A percentile compares a stretch with the other conserved stretches of the same genome.
phyloP scores from a whole-genome alignment of 2,797 vertebrate species.

The Sebastes oblongus region DNA sequence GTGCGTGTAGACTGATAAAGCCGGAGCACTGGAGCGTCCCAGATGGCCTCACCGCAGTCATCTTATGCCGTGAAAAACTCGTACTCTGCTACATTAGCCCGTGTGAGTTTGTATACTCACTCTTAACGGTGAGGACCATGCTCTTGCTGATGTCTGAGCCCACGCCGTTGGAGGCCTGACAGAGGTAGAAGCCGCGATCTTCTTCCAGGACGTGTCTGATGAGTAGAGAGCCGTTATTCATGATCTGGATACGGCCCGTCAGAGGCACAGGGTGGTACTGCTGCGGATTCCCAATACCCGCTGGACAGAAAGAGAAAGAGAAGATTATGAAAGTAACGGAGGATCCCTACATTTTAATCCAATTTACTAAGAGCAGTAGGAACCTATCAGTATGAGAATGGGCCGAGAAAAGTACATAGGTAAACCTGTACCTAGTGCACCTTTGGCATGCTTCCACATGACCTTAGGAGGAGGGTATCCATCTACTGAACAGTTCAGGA shows the following conservation, averaged over 20 bases:
- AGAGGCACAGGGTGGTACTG: constrained; percentile 98
- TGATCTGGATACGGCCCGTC: constrained; percentile 96
- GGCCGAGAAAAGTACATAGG: constrained; percentile 10
- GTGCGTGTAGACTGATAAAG: constrained; percentile 46
- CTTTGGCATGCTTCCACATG: constrained; percentile 99
- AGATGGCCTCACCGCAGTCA: constrained; percentile 21
- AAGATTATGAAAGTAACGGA: background rate
- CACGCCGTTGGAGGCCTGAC: constrained; percentile 98
- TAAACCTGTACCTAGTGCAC: constrained; percentile 73
- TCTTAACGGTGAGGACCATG: constrained; percentile 98
- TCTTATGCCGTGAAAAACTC: constrained; percentile 1
- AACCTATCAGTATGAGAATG: background rate
- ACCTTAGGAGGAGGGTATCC: constrained; percentile 98
- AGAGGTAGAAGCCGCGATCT: constrained; percentile 97
- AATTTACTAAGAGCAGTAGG: background rate
- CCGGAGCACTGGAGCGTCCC: constrained; percentile 28
- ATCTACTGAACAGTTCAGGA: constrained; percentile 96
- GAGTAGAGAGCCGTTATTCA: constrained; percentile 95
- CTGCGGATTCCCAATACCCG: constrained; percentile 94
- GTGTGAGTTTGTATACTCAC: constrained; percentile 78
- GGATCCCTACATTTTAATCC: background rate
- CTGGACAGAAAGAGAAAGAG: constrained; percentile 30
- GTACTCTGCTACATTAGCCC: background rate
- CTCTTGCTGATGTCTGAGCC: constrained; percentile 99
- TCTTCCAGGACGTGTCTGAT: constrained; percentile 97